Percentiles rank a stretch among this genome's conserved stretches.
phyloP scores from a whole-genome alignment of 92 coral and sea anemone species.

The Umimayanthus kanabou region DNA sequence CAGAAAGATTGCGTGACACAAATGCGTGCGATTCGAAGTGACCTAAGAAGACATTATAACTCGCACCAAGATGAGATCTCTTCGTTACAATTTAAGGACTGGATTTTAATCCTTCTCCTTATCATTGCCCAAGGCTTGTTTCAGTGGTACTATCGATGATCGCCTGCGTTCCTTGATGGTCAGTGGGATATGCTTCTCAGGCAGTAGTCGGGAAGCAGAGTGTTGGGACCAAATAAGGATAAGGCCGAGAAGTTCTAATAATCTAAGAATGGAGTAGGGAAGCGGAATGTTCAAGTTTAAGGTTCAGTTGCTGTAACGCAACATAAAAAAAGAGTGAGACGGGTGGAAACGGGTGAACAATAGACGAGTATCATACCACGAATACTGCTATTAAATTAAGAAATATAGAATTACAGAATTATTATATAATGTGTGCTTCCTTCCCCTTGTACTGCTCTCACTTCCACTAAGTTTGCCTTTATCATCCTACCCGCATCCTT shows the following conservation, averaged over 20 bases:
- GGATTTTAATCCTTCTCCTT: constrained; percentile 78
- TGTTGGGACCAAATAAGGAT: background rate
- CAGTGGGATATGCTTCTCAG: background rate
- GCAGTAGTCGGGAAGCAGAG: background rate
- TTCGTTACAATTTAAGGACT: constrained; percentile 85
- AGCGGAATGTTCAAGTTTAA: background rate
- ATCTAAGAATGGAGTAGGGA: background rate
- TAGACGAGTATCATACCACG: too few species aligned
- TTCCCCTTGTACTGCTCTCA: background rate
- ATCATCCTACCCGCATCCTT: background rate
- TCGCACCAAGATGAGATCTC: constrained; percentile 90
- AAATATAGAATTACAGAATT: background rate
- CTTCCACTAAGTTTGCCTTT: background rate
- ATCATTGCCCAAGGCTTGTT: constrained; percentile 80
- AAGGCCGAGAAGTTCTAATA: background rate
- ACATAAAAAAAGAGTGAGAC: too few species aligned
- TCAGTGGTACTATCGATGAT: constrained; percentile 76
- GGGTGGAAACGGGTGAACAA: background rate
- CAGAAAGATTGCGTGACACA: constrained; percentile 92
- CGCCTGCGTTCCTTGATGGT: background rate
- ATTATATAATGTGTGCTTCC: background rate
- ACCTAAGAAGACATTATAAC: constrained; percentile 84
- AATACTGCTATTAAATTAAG: background rate
- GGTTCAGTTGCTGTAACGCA: background rate
- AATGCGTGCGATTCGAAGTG: constrained; percentile 93